Evolutionary conservation across 1,140 invertebrate species (phyloP).

Genomic region (Caenorhabditis latens): DNA sequence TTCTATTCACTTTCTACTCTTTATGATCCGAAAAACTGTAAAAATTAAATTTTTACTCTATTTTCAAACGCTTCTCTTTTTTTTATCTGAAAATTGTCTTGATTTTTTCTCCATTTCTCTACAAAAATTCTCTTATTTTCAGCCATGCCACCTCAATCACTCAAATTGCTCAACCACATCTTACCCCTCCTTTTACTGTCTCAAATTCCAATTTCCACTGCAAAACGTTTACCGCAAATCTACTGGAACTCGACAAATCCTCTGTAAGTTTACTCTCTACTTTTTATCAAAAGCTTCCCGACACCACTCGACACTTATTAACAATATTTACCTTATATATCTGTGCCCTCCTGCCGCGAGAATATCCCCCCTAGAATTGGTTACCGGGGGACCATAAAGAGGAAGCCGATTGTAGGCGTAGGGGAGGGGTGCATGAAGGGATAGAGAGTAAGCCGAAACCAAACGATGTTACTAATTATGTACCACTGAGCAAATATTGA

Average conservation of each 20-base stretch:
- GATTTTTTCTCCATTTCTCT: no score
- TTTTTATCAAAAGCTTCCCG: slow-evolving; percentile 7
- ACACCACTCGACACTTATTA: slow-evolving; percentile 9
- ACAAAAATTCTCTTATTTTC: no score
- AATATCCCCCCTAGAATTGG: no score
- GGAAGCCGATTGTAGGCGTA: not conserved
- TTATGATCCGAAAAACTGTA: no score
- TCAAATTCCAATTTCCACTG: not conserved
- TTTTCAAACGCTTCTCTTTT: no score
- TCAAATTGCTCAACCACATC: not conserved
- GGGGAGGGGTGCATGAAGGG: not conserved
- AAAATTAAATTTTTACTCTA: no score
- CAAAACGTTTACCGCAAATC: slow-evolving; percentile 50
- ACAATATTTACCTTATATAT: slow-evolving; percentile 47
- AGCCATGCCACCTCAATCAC: not conserved
- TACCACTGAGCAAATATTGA: slow-evolving; percentile 51
- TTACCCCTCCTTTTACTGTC: not conserved
- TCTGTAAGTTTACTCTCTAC: slow-evolving; percentile 6
- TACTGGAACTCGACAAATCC: slow-evolving; percentile 51
- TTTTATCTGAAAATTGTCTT: no score
- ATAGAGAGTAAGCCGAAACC: slow-evolving; percentile 39
- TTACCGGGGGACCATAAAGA: not conserved
- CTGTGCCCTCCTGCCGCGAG: not conserved
- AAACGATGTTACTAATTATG: slow-evolving; percentile 56
- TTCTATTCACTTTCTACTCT: no score